Evolutionary conservation across 2,113 vertebrate genomes (phyloP), one percentile per base, ranked within the genome.

Genomic region (Hippolais icterina): DNA sequence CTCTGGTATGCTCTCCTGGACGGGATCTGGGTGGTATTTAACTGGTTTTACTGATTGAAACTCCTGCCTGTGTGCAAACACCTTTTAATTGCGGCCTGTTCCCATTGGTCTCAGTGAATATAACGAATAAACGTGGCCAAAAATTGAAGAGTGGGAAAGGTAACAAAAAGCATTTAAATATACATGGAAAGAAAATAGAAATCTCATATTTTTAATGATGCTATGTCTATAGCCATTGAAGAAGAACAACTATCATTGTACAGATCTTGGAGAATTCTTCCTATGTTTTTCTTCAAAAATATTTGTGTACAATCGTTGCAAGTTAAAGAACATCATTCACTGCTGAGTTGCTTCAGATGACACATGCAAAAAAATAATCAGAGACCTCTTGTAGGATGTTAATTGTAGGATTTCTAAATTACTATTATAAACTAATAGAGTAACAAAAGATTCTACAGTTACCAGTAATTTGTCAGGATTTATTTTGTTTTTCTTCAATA

Each of bases 401-500:
- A 97, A 98, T 97, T 97, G 97, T 96, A 95, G 93, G 94, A 97
- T 97, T 97, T 97, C 54, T 85, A 97, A 97, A 96, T 98, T 97
- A 96, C 97, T 96, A 89, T 96, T 96, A 96, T 94, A 95, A 97
- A 96, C 97, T 96, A 97, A 97, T 97, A 97, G 96, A 92, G 72
- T 90, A 96, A 98, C 97, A 97, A 97, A 97, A 97, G 97, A 98
- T 98, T 97, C 96, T 95, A 96, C 94, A 91, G 96, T 97, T 96
- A 90, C 97, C 95, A 97, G 98, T 96, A 98, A 98, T 98, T 98
- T 98, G 98, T 98, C 97, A 98, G 97, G 97, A 98, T 98, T 98
- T 98, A 98, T 98, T 98, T 97, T 98, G 98, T 98, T 98, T 98
- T 98, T 98, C 98, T 98, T 98, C 98, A 98, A 98, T 98, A 98